These are phyloP conservation scores for Sebastes hopkinsi DNA, from an alignment of 2,797 vertebrate species.

Conservation along the genomic window DNA sequence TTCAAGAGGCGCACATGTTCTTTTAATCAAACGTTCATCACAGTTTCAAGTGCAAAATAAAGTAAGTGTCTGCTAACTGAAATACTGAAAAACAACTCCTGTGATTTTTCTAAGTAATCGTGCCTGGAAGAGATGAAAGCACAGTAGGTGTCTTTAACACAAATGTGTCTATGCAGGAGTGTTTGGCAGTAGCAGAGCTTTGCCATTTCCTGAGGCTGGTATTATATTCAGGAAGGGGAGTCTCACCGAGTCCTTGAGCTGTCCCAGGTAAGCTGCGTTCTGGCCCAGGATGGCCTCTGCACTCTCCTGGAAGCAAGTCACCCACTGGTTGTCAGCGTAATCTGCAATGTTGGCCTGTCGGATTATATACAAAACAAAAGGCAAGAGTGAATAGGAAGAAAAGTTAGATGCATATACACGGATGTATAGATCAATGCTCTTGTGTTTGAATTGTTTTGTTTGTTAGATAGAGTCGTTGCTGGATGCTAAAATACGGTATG, in stretches of 20 bases:
- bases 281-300: slow-evolving; percentile 95
- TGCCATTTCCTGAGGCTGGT: slow-evolving; percentile 42
- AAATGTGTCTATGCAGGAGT: not conserved
- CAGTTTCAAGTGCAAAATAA: slow-evolving; percentile 2
- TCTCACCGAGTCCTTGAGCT: slow-evolving; percentile 93
- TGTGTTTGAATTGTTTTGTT: not conserved
- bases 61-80: not conserved
- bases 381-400: not conserved
- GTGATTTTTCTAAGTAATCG: slow-evolving; percentile 26
- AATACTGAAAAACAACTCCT: not conserved
- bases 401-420: not conserved
- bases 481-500: not conserved
- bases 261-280: slow-evolving; percentile 90
- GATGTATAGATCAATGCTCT: not conserved
- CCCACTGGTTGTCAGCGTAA: slow-evolving; percentile 94
- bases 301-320: slow-evolving; percentile 96
- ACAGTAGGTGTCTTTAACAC: not conserved
- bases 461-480: not conserved
- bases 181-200: not conserved
- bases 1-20: not conserved
- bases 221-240: slow-evolving; percentile 32
- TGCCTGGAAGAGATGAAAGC: slow-evolving; percentile 9
- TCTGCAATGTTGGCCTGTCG: slow-evolving; percentile 93
- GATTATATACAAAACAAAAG: slow-evolving; percentile 1
- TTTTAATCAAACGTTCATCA: slow-evolving; percentile 9